Base-by-base conservation (phyloP, 2,797 vertebrate species). In the Hyperoplus lanceolatus region DNA sequence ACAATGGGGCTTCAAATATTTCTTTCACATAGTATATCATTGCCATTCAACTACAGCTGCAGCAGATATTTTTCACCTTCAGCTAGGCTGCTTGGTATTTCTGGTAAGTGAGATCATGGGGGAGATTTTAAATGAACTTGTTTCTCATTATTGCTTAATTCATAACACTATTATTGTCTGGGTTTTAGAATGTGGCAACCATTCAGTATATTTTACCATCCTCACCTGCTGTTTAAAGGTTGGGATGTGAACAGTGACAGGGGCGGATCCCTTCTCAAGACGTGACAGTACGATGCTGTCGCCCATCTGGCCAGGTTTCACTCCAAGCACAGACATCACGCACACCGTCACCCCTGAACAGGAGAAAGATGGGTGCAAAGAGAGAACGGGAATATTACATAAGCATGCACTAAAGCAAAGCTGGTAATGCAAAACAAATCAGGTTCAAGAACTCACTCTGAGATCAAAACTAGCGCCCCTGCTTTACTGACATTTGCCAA, bases 321-420 rank as follows among this genome's bases (percentile, higher is more conserved):
- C 56, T 13, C 94, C 91, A 58, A 90, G 79, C 60, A 96, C 77
- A 8, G 96, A 96, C 91, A 99, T 77, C 75, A 97, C 63, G 61
- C 97, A 99, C 75, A 97, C 95, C 0, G 94, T 96, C 60, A 98
- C 90, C 8, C 96, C 98, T 98, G 84, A 4, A 41, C 3, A 71
- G 1, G 39, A 61, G 55, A 61, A 18, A 36, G 11, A 49, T 5
- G 8, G 8, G 64, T 14, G 45, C 13, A 45, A 1, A 46, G 4
- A 58, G 11, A 64, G n/a, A 69, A 36, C 9, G n/a, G 6, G 48
- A 11, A 43, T 2, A 16, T n/a, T 29, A 53, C 8, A 36, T 13
- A n/a, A 65, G 1, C 10, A 51, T 15, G 9, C 8, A 51, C 0
- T 0, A 15, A 38, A 48, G 16, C 54, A 29, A 29, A 68, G 55